Conservation (phyloP, 1,140 invertebrate species). For the Lanistes nyassanus region DNA sequence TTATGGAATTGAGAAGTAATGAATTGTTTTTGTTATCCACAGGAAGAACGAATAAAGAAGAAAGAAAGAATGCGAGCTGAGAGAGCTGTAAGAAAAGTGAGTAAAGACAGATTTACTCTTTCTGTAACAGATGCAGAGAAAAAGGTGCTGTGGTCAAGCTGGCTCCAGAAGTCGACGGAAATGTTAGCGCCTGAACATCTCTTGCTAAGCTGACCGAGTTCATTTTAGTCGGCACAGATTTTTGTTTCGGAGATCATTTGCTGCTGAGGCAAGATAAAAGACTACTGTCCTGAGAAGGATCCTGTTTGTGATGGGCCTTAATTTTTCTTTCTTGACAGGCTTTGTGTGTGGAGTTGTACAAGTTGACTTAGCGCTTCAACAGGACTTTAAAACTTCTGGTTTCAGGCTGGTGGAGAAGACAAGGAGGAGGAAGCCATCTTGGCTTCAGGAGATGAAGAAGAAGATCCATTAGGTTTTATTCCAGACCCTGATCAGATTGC, state of each 20-base stretch:
- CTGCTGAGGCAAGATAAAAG: no score
- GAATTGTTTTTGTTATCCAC: slow-evolving; percentile 33
- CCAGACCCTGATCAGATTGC: slow-evolving; percentile 45
- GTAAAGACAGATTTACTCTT: neutral
- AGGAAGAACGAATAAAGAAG: slow-evolving; percentile 71
- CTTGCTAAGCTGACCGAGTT: no score
- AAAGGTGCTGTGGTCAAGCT: no score
- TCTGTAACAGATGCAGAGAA: neutral
- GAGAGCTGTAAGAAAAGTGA: slow-evolving; percentile 56
- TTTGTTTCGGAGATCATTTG: neutral
- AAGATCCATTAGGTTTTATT: slow-evolving; percentile 36
- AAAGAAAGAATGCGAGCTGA: slow-evolving; percentile 55
- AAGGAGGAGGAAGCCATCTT: slow-evolving; percentile 32
- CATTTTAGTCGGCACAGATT: neutral
- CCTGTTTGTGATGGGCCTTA: no score
- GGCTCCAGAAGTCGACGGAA: no score
- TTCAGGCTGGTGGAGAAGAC: slow-evolving; percentile 30
- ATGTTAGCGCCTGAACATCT: no score
- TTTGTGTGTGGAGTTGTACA: no score
- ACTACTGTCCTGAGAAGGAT: no score
- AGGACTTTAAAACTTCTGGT: neutral
- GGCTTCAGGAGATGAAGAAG: slow-evolving; percentile 31
- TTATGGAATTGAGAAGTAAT: neutral
- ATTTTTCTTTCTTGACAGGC: no score
- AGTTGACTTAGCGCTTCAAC: no score